Conservation (phyloP, 2,888 invertebrate species). For the Linhomoeus sp. region DNA sequence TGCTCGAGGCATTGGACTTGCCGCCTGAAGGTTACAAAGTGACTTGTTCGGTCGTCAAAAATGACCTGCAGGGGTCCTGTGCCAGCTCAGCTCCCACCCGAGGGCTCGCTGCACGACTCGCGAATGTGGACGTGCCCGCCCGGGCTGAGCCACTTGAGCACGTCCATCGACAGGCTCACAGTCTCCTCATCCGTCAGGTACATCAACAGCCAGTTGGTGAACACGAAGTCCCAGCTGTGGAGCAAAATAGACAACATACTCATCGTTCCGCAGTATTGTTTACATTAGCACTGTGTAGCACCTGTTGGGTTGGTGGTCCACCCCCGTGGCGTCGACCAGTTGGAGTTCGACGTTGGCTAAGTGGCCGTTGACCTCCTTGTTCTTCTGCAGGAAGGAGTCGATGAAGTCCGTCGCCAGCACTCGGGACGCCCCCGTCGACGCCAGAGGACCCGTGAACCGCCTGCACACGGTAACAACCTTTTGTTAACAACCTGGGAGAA, state of each 20-base stretch:
- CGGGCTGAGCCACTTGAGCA: constrained; percentile 34
- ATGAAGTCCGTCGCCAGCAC: constrained; percentile 31
- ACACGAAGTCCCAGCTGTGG: constrained; percentile 35
- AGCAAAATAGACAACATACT: too few relatives aligned
- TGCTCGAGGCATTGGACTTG: neutral
- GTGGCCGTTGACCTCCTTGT: constrained; percentile 31
- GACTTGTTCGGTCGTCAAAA: neutral
- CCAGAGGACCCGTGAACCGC: neutral
- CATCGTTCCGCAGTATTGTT: too few relatives aligned
- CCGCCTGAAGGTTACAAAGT: constrained; percentile 6
- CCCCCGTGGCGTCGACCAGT: constrained; percentile 36
- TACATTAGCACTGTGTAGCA: too few relatives aligned
- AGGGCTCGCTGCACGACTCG: constrained; percentile 38
- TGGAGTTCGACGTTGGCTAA: constrained; percentile 32
- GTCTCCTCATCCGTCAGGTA: constrained; percentile 36
- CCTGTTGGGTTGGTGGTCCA: too few relatives aligned
- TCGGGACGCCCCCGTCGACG: neutral
- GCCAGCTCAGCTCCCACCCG: constrained; percentile 27
- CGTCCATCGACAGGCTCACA: constrained; percentile 29
- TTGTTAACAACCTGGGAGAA: too few relatives aligned
- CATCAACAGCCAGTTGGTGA: constrained; percentile 42
- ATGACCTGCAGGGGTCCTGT: neutral
- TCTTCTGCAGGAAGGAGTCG: constrained; percentile 35
- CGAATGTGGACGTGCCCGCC: constrained; percentile 36
- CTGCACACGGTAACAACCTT: too few relatives aligned